Evolutionary conservation across 2,888 invertebrate species (phyloP), one percentile per base, ranked within the genome.

Genomic region (Lasioglossum figueresi): DNA sequence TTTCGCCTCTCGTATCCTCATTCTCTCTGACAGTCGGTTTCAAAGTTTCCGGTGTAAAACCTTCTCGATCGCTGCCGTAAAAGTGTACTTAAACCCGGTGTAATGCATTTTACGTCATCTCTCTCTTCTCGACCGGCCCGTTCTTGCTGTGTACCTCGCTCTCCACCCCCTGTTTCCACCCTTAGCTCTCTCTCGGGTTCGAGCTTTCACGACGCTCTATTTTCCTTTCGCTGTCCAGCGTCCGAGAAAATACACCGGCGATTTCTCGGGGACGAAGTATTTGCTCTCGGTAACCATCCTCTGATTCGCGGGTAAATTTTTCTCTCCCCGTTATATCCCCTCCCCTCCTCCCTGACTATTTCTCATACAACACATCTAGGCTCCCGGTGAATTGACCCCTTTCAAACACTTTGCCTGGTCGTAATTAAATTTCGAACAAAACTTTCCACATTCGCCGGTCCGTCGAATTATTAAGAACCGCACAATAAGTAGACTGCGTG

Each of bases 41-140:
- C 83, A 83, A 90, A 82, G 76, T 85, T 89, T 78, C 76, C 77
- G 76, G 70, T 88, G 84, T 89, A 86, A 90, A 85, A 90, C 79
- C 78, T 70, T 80, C 73, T 68, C 76, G 82, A 84, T 85, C 83
- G 85, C 75, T 71, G 76, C 85, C 74, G 82, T 89, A 88, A 90
- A 90, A 88, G 80, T 84, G 76, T 78, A 80, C 85, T 88, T 85
- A 88, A 90, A 87, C 85, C 87, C 83, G 71, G 71, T 71, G 80
- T 86, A 90, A 90, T 88, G 90, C 89, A 88, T 89, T 89, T 90
- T 88, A 80, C 82, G 73, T 84, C 84, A 85, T 85, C 89, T 48
- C 73, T 78, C 68, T 66, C 63, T 52, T 43, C 27, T 43, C 34
- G 4, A 59, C 59, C 34, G 23, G 8, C 37, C 37, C 40, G 8